Evolutionary conservation across 2,888 invertebrate species (phyloP), one percentile per base, ranked within the genome.

Genomic region (Theretra japonica): DNA sequence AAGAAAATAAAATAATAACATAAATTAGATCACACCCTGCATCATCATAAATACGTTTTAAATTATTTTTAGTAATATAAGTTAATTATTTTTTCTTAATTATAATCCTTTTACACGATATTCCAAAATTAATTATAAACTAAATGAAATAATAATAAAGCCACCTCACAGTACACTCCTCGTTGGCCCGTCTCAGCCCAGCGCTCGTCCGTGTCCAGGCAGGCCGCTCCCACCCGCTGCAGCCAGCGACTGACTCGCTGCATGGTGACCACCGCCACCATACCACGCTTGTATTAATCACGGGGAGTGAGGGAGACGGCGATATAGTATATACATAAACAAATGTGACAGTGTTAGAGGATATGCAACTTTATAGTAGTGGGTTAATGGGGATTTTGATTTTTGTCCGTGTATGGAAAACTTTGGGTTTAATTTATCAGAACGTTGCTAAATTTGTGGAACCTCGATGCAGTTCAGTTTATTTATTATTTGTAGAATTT

Each of bases 181-280:
- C 23, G 15, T n/a, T 19, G 53, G 4, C 1, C n/a, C 5, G 5
- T 5, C n/a, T 3, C 7, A n/a, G 17, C 3, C 6, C 53, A 6
- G 19, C 53, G n/a, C n/a, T n/a, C 53, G 53, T n/a, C 41, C 3
- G 60, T 8, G 48, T 41, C 62, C 21, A 65, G 21, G 23, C 65
- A 65, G n/a, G 48, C 17, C 48, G 15, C 48, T 17, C 65, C 4
- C 41, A 23, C 65, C 65, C 48, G 21, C 48, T 23, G 17, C 48
- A 65, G 48, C 65, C 65, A 65, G 41, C 65, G 65, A 65, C 65
- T 65, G 41, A 65, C 65, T 41, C 65, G 23, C 1, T 48, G 65
- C 65, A 65, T 65, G 65, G 48, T 41, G 23, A 41, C 15, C 65
- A 65, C 23, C 17, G 41, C 23, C 15, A 21, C 21, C n/a, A 62